Evolutionary conservation across 2,113 vertebrate species (phyloP).

Genomic region (Scomber japonicus): DNA sequence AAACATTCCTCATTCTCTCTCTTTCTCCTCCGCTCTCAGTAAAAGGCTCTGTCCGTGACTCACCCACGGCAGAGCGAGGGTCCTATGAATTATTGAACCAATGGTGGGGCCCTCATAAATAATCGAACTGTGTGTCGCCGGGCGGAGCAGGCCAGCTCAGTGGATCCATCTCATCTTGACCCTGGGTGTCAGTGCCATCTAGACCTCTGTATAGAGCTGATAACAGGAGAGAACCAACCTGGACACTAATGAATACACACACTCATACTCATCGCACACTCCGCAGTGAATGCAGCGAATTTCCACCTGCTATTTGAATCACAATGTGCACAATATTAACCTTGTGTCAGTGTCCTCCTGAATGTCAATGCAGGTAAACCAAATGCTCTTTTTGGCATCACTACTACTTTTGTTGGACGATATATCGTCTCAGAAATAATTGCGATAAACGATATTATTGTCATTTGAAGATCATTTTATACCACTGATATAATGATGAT

Average conservation of each 20-base stretch:
- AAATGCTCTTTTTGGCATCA: too few relatives aligned
- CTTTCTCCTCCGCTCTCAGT: constrained; percentile 35
- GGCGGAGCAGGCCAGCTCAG: constrained; percentile 49
- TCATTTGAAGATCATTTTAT: too few relatives aligned
- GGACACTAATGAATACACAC: background rate
- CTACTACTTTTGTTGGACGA: too few relatives aligned
- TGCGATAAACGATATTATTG: too few relatives aligned
- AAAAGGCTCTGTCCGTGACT: constrained; percentile 70
- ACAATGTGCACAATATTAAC: too few relatives aligned
- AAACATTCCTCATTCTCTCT: constrained; percentile 15
- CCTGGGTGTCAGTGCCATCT: constrained; percentile 17
- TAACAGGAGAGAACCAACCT: background rate
- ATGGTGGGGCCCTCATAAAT: constrained; percentile 82
- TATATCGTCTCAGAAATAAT: too few relatives aligned
- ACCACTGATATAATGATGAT: too few relatives aligned
- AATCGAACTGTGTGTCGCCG: constrained; percentile 67
- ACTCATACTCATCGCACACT: background rate
- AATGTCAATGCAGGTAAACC: too few relatives aligned
- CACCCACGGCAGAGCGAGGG: constrained; percentile 54
- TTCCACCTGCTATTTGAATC: too few relatives aligned
- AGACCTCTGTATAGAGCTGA: constrained; percentile 20
- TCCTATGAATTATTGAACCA: constrained; percentile 82
- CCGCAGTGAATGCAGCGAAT: background rate
- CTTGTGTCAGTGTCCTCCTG: too few relatives aligned
- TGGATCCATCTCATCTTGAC: constrained; percentile 40